Base-by-base conservation (phyloP, 2,888 invertebrate genomes). In the Diloba caeruleocephala region DNA sequence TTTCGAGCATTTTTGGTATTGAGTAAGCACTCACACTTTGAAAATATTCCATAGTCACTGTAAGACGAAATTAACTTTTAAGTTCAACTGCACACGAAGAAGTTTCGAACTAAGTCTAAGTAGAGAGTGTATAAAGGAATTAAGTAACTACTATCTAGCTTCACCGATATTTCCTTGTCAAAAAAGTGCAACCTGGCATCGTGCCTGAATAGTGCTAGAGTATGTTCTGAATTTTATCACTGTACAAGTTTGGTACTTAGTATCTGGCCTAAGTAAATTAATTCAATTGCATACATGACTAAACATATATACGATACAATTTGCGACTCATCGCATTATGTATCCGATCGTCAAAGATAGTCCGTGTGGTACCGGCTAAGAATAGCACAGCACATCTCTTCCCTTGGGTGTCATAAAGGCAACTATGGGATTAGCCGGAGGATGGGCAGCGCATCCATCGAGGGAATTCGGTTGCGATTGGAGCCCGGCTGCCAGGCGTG, bases 131-230 rank as follows among this genome's bases (percentile, higher is more conserved):
- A 37, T 25, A 37, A 43, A 38, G 39, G 23, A 43, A 51, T 43
- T 13, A 43, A 51, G 38, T 28, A 48, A 66, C 53, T 21, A 7
- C 21, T 42, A 13, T 14, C 41, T 41, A 39, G 31, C 32, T 45
- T 19, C 31, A 15, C 10, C 49, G 62, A 46, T 62, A 50, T 46
- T 44, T 42, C 17, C 61, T 49, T 33, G 42, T 43, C 49, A 32
- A 61, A 50, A 60, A 61, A 54, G 21, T 67, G 15, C 28, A 45
- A 17, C 19, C 33, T 60, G 61, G 67, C 67, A 49, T 23, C 19
- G 17, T 49, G 68, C 67, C 67, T 61, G 59, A 49, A 49, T 41
- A 41, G 39, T 36, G 43, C 21, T 48, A 17, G 42, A 28, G 36
- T 10, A 49, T 34, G 29, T 39, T 25, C 26, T 19, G 10, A 70